Conservation (phyloP, 2,888 invertebrate genomes). For the Cephus pulcher region DNA sequence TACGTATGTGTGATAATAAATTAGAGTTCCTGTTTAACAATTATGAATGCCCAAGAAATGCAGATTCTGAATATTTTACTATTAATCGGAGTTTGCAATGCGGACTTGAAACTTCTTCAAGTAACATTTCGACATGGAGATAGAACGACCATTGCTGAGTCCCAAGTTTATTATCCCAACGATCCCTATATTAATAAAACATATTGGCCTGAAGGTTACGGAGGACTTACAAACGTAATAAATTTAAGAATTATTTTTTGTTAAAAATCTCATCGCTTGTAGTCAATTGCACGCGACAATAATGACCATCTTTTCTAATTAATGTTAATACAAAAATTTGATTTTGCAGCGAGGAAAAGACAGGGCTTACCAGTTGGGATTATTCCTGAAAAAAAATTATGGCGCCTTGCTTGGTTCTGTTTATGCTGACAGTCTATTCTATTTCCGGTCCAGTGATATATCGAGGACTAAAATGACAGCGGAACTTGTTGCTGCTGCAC, state of each 20-base stretch:
- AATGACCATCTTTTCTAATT: no score
- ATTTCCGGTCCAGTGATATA: slow-evolving; percentile 16
- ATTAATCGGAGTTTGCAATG: neutral
- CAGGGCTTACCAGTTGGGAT: slow-evolving; percentile 21
- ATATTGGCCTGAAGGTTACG: slow-evolving; percentile 28
- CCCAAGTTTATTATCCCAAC: slow-evolving; percentile 19
- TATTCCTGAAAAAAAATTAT: slow-evolving; percentile 22
- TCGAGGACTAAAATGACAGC: slow-evolving; percentile 19
- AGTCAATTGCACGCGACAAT: no score
- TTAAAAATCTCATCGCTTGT: no score
- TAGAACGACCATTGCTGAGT: slow-evolving; percentile 18
- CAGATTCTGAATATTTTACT: no score
- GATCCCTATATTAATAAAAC: slow-evolving; percentile 28
- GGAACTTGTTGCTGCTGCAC: slow-evolving; percentile 22
- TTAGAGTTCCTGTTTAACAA: neutral
- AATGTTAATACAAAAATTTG: no score
- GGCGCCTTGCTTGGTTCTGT: slow-evolving; percentile 13
- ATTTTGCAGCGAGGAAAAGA: slow-evolving; percentile 27
- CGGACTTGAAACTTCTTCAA: slow-evolving; percentile 27
- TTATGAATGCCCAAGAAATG: neutral
- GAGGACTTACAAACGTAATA: slow-evolving; percentile 12
- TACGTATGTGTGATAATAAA: neutral
- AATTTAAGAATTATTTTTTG: neutral
- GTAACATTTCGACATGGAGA: slow-evolving; percentile 33
- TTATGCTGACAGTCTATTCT: slow-evolving; percentile 17